Evolutionary conservation across 1,140 invertebrate species (phyloP), one percentile per base, ranked within the genome.

Genomic region (Coenobita brevimanus): DNA sequence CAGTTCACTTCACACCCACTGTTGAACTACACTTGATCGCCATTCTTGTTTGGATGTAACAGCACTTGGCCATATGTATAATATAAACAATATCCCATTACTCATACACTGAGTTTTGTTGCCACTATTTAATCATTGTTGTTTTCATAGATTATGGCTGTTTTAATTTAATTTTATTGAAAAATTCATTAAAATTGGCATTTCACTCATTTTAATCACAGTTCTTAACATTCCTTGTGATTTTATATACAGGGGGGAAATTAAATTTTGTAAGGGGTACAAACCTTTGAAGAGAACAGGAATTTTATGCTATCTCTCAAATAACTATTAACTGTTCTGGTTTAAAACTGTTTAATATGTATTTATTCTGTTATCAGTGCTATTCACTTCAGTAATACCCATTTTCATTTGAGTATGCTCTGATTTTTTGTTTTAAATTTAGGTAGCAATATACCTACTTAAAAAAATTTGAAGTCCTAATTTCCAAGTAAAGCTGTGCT

Each of bases 401-500:
- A 38, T 6, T 76, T 76, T 82, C 38, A 38, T 24, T 38, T 33
- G 75, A 33, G 46, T 54, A 76, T 76, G 73, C 57, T 60, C 50
- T 60, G 38, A 38, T 57, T 85, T 69, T 69, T 85, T 85, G 69
- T 85, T 57, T 50, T 85, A 62, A 75, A 24, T 76, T 75, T 64
- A 76, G 69, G 33, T 85, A 85, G 24, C 33, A 76, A 38, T 73
- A 24, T 84, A 84, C 54, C 50, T 85, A 76, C 30, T 24, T 30
- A 27, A 57, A 76, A 85, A 54, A 75, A 54, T 43, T 57, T 82
- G 62, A 43, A 30, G 75, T 76, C 71, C 27, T 85, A 76, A 33
- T 54, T 85, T 85, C 75, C 33, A 21, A 41, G 57, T 85, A 76
- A 85, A 85, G 82, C 69, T 60, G 41, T 76, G 71, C 82, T 85